A percentile compares a stretch with the other conserved stretches of the same genome.
Conservation (phyloP, 2,113 vertebrate species). For the Thunnus thynnus region DNA sequence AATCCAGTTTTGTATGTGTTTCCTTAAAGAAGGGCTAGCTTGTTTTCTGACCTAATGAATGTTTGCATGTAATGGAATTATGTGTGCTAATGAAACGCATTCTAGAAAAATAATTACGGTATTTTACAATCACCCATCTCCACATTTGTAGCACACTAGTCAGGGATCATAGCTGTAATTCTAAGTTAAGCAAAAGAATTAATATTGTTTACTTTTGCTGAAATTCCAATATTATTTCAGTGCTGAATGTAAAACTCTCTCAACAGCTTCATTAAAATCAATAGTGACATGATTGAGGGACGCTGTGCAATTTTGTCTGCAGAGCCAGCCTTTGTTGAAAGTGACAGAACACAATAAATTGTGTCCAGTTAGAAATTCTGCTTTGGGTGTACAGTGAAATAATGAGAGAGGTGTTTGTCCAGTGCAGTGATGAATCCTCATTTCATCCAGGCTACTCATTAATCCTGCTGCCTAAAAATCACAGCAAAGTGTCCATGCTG, state of each 20-base stretch:
- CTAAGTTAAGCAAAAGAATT: neutral
- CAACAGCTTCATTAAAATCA: slow-evolving; percentile 33
- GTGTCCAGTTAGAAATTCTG: neutral
- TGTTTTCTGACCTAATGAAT: neutral
- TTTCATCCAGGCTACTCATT: slow-evolving; percentile 40
- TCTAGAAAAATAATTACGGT: neutral
- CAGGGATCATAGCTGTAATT: neutral
- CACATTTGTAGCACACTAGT: neutral
- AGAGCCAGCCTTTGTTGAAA: neutral
- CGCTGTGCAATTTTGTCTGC: neutral
- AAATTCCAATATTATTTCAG: neutral
- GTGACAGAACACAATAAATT: neutral
- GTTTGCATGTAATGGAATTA: neutral
- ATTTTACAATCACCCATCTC: neutral
- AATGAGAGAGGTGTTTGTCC: slow-evolving; percentile 33
- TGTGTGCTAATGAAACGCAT: neutral
- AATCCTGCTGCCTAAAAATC: slow-evolving; percentile 17
- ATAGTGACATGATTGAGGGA: neutral
- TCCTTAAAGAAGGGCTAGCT: neutral
- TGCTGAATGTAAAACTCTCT: slow-evolving; percentile 9
- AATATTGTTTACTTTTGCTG: neutral
- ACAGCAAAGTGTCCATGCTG: neutral
- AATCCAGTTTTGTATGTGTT: neutral
- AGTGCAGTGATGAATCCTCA: slow-evolving; percentile 8
- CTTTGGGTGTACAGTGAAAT: slow-evolving; percentile 6